These are phyloP conservation scores for Leptonema lineaticorne DNA, from an alignment of 1,140 invertebrate species.

Conservation along the genomic window DNA sequence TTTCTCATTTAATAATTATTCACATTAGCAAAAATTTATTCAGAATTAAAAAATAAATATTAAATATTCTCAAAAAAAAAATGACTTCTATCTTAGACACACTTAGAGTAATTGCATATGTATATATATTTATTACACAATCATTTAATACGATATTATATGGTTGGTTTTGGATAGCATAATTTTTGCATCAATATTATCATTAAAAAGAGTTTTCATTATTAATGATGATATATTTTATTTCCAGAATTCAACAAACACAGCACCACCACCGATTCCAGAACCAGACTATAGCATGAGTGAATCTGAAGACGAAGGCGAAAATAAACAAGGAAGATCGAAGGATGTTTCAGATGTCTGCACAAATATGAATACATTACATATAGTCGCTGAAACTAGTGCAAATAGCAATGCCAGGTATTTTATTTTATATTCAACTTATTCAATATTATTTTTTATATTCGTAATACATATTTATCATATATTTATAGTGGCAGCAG, in stretches of 20 bases:
- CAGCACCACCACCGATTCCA: conserved; percentile 73
- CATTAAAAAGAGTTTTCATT: no score
- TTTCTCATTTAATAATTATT: not conserved
- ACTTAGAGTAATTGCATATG: no score
- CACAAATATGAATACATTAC: conserved; percentile 26
- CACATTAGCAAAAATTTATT: not conserved
- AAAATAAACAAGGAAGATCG: conserved; percentile 49
- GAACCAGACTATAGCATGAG: conserved; percentile 88
- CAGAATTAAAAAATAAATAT: not conserved
- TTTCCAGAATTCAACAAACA: conserved; percentile 52
- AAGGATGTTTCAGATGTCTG: conserved; percentile 40
- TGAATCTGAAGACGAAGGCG: conserved; percentile 69
- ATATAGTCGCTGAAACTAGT: conserved; percentile 60
- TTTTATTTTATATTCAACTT: conserved; percentile 14
- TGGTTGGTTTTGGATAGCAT: no score
- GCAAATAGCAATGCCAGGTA: conserved; percentile 69
- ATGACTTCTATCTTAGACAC: no score
- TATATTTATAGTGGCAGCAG: conserved; percentile 62
- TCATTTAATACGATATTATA: no score
- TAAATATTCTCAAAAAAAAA: no score
- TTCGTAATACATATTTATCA: not conserved
- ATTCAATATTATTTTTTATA: no score
- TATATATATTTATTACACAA: no score
- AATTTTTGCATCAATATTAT: no score
- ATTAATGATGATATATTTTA: no score